Evolutionary conservation across 2,113 vertebrate genomes (phyloP), one percentile per base, ranked within the genome.

Genomic region (Neogale vison): DNA sequence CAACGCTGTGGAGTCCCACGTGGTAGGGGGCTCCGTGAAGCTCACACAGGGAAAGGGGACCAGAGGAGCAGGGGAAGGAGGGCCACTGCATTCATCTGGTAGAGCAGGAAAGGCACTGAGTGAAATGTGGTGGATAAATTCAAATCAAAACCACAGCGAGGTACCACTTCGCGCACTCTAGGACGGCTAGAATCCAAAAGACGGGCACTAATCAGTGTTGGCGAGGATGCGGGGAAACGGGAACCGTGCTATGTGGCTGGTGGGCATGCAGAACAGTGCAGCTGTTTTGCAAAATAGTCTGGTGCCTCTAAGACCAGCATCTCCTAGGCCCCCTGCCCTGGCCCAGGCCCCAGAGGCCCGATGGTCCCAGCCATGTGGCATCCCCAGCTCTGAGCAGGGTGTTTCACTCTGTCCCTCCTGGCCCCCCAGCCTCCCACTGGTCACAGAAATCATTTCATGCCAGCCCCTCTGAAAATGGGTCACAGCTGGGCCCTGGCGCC

Each of bases 371-470:
- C 36, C 23, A 71, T 26, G 7, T 17, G 72, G 34, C 39, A 9
- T 20, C 77, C 59, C 89, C 61, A 42, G 89, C n/a, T 90, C 59
- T 42, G 76, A 55, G n/a, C 8, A 34, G n/a, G 26, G 26, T 23
- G 89, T 63, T 4, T 69, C 3, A 9, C 12, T 83, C 29, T 63
- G 50, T 23, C n/a, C 74, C 26, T 67, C 59, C 10, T 26, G 67
- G 0, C 47, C 47, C 47, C 59, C 10, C 59, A 0, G 7, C 83
- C 42, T 36, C 76, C 71, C 69, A 29, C 3, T 15, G n/a, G 24
- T 50, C 23, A 63, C 5, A 21, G 88, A 84, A 95, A 92, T 90
- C 90, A 93, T 94, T 95, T 72, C 20, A 31, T 80, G 87, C 93
- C 0, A 0, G 13, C 71, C 77, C 39, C 89, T 55, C 71, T 55